phyloP scores from a whole-genome alignment of 2,888 invertebrate genomes.

The Drosophila demipolita region DNA sequence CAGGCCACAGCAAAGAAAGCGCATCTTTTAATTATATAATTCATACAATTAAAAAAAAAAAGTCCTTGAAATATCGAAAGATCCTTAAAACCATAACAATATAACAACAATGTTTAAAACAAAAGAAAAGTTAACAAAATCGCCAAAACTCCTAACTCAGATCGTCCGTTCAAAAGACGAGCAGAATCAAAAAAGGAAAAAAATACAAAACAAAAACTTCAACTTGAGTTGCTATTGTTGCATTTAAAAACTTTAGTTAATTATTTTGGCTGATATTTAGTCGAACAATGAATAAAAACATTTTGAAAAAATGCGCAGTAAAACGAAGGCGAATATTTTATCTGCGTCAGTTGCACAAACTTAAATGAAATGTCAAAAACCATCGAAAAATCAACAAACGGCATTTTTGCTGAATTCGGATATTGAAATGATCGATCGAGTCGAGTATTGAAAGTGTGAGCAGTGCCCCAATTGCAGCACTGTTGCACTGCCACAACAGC shows the following conservation, averaged over 20 bases:
- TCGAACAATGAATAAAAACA: background rate
- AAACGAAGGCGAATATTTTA: too few relatives aligned
- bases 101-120: background rate
- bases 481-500: too few relatives aligned
- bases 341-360: constrained; percentile 23
- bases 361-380: constrained; percentile 18
- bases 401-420: constrained; percentile 18
- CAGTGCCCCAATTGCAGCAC: too few relatives aligned
- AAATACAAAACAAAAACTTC: background rate
- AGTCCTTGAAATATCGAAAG: too few relatives aligned
- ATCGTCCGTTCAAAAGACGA: too few relatives aligned
- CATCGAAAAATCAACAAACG: background rate
- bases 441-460: constrained; percentile 46
- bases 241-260: background rate
- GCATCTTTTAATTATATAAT: too few relatives aligned
- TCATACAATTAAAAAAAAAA: too few relatives aligned
- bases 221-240: background rate
- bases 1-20: too few relatives aligned
- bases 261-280: background rate
- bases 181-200: background rate
- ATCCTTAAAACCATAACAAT: too few relatives aligned
- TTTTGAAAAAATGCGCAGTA: background rate
- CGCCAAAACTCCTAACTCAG: background rate
- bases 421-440: constrained; percentile 24
- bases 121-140: background rate